phyloP scores from a whole-genome alignment of 1,140 invertebrate species.

The Nymphalis io region DNA sequence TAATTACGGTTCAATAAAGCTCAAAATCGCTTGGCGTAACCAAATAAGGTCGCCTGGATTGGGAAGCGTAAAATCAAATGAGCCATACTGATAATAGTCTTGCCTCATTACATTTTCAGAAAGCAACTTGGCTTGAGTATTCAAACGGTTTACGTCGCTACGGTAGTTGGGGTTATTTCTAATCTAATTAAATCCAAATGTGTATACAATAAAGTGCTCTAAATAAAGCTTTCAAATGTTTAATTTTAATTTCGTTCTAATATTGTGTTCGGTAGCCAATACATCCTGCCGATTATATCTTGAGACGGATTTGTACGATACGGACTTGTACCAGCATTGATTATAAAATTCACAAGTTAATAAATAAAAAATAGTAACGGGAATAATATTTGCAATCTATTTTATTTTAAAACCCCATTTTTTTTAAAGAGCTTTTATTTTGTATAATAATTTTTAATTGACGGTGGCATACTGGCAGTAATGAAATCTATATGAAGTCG shows the following conservation, averaged over 20 bases:
- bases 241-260: neutral
- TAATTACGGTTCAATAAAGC: slow-evolving; percentile 58
- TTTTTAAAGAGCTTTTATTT: too few relatives aligned
- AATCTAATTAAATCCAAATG: slow-evolving; percentile 14
- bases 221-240: neutral
- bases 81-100: slow-evolving; percentile 64
- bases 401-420: too few relatives aligned
- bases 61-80: slow-evolving; percentile 69
- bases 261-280: too few relatives aligned
- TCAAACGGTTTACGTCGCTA: slow-evolving; percentile 39
- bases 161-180: slow-evolving; percentile 22
- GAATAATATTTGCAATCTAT: too few relatives aligned
- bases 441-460: too few relatives aligned
- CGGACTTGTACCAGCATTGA: too few relatives aligned
- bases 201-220: neutral
- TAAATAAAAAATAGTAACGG: neutral
- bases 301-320: too few relatives aligned
- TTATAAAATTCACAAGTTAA: neutral
- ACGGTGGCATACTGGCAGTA: too few relatives aligned
- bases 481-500: too few relatives aligned
- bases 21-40: slow-evolving; percentile 50
- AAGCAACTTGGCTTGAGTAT: slow-evolving; percentile 46
- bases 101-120: slow-evolving; percentile 62
- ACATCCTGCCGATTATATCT: too few relatives aligned
- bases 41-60: slow-evolving; percentile 54